These are phyloP conservation scores for Muschampia plurimacula DNA, from an alignment of 2,888 invertebrate genomes.

Conservation along the genomic window DNA sequence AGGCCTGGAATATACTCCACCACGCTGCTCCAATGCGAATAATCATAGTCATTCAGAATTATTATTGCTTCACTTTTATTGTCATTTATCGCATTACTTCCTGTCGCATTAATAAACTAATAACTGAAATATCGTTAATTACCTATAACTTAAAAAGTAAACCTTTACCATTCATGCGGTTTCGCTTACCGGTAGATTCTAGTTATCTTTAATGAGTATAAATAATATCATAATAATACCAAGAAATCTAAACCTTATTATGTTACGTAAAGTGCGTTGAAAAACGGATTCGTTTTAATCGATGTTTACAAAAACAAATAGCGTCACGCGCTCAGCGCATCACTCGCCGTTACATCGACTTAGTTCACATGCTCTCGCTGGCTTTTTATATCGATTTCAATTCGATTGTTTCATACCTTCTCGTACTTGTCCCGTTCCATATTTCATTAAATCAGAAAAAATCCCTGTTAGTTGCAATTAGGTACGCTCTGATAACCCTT, in stretches of 20 bases:
- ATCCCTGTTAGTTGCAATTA: background rate
- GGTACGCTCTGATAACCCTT: background rate
- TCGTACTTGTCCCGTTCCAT: slow-evolving; percentile 52
- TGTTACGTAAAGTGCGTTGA: background rate
- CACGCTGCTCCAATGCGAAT: too few relatives aligned
- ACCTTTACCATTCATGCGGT: background rate
- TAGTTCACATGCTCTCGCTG: slow-evolving; percentile 62
- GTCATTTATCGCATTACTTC: background rate
- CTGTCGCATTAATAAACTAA: background rate
- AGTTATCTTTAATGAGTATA: background rate
- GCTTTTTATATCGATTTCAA: slow-evolving; percentile 56
- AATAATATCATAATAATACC: background rate
- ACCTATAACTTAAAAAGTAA: background rate
- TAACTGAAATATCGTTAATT: background rate
- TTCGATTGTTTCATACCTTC: slow-evolving; percentile 54
- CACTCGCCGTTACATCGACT: slow-evolving; percentile 49
- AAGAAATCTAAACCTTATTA: background rate
- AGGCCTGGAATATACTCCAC: too few relatives aligned
- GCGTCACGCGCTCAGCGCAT: slow-evolving; percentile 35
- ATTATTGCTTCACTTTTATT: background rate
- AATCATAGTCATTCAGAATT: background rate
- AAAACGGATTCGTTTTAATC: background rate
- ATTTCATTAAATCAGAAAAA: slow-evolving; percentile 34
- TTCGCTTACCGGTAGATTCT: background rate
- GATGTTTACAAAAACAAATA: slow-evolving; percentile 15